A percentile compares a stretch with the other conserved stretches of the same genome.
These are phyloP conservation scores for Macrostomum lignano DNA, from an alignment of 1,140 invertebrate genomes.

Conservation along the genomic window DNA sequence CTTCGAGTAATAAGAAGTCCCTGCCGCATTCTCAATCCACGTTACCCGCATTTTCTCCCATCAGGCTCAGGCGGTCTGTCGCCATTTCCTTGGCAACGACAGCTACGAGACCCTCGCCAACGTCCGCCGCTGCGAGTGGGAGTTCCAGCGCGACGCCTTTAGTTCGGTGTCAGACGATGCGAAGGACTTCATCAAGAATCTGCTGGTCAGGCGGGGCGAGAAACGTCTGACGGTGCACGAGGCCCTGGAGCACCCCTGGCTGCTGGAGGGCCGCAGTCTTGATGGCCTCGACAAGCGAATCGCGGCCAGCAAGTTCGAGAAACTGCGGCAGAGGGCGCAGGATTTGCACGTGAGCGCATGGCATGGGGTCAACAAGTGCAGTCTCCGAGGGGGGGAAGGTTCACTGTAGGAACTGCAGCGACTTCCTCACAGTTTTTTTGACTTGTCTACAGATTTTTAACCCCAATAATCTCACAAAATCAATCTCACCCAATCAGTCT, in stretches of 20 bases:
- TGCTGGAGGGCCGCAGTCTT: constrained; percentile 35
- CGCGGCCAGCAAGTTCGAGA: constrained; percentile 47
- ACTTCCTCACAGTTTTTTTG: no score
- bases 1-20: no score
- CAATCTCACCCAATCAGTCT: no score
- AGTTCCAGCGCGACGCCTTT: constrained; percentile 72
- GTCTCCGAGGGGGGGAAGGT: no score
- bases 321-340: constrained; percentile 55
- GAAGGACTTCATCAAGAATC: constrained; percentile 77
- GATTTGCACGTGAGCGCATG: no score
- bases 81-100: constrained; percentile 88
- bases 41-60: no score
- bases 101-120: constrained; percentile 92
- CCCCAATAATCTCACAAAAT: no score
- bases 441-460: no score
- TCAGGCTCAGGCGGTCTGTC: constrained; percentile 87
- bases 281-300: constrained; percentile 38
- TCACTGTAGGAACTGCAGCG: no score
- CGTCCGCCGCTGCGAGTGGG: constrained; percentile 89
- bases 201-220: constrained; percentile 78
- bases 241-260: constrained; percentile 71
- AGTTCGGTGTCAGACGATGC: constrained; percentile 68
- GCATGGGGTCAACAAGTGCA: no score
- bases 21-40: no score
- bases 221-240: constrained; percentile 87